These are phyloP conservation scores for Hydraecia micacea DNA, from an alignment of 2,888 invertebrate genomes.

Conservation along the genomic window DNA sequence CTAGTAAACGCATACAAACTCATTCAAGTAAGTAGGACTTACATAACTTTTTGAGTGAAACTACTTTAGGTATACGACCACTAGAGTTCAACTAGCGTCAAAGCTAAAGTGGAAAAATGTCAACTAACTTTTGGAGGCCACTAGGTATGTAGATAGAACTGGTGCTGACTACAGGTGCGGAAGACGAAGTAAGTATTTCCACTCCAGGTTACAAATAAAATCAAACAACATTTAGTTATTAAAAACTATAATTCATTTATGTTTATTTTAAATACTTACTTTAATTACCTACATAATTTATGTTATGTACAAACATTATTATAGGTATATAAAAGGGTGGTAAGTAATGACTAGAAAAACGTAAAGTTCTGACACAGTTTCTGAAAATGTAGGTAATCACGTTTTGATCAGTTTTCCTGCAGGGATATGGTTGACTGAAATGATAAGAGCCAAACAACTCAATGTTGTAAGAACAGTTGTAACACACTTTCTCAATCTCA, in stretches of 20 bases:
- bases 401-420: background rate
- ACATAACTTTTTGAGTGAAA: too few species aligned
- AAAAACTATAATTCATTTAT: constrained; percentile 54
- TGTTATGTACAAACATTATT: constrained; percentile 49
- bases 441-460: background rate
- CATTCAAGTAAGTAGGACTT: too few species aligned
- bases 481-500: background rate
- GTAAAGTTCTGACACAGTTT: background rate
- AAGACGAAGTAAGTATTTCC: too few species aligned
- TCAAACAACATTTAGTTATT: constrained; percentile 22
- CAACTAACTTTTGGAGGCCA: too few species aligned
- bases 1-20: too few species aligned
- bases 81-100: too few species aligned
- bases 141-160: too few species aligned
- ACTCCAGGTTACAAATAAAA: background rate
- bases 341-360: constrained; percentile 50
- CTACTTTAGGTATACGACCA: too few species aligned
- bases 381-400: background rate
- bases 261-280: constrained; percentile 42
- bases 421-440: background rate
- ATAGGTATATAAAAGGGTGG: constrained; percentile 29
- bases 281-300: constrained; percentile 14
- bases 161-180: too few species aligned
- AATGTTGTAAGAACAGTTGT: background rate
- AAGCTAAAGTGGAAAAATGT: too few species aligned